Evolutionary conservation across 2,113 vertebrate genomes (phyloP).

Genomic region (Rhinoptilus africanus): DNA sequence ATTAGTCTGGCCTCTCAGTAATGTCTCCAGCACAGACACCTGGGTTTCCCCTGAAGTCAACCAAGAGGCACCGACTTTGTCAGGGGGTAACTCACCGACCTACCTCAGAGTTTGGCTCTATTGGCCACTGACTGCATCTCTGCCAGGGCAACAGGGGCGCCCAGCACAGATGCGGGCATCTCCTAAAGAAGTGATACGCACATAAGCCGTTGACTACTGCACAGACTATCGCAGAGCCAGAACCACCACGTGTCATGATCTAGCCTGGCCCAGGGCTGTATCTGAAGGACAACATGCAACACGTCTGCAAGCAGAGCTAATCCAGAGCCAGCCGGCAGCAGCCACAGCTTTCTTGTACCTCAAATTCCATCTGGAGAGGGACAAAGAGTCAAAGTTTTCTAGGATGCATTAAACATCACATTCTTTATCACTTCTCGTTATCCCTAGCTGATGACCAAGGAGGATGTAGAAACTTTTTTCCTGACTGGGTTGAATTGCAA

Average conservation of each 20-base stretch:
- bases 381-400: not conserved
- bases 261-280: not conserved
- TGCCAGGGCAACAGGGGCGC: not conserved
- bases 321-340: not conserved
- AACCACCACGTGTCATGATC: rapidly evolving
- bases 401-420: not conserved
- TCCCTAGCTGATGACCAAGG: not conserved
- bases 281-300: not conserved
- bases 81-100: not conserved
- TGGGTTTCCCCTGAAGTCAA: not conserved
- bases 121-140: not conserved
- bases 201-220: not conserved
- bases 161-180: not conserved
- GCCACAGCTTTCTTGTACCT: not conserved
- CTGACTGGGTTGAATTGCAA: not conserved
- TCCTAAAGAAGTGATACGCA: not conserved
- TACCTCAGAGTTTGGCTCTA: not conserved
- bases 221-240: not conserved
- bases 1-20: not conserved
- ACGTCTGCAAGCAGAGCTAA: not conserved
- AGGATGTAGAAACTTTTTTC: not conserved
- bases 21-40: not conserved
- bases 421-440: not conserved
- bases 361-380: not conserved
- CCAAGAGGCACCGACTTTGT: not conserved